Evolutionary conservation across 2,797 vertebrate species (phyloP).

Genomic region (Lates japonicus): DNA sequence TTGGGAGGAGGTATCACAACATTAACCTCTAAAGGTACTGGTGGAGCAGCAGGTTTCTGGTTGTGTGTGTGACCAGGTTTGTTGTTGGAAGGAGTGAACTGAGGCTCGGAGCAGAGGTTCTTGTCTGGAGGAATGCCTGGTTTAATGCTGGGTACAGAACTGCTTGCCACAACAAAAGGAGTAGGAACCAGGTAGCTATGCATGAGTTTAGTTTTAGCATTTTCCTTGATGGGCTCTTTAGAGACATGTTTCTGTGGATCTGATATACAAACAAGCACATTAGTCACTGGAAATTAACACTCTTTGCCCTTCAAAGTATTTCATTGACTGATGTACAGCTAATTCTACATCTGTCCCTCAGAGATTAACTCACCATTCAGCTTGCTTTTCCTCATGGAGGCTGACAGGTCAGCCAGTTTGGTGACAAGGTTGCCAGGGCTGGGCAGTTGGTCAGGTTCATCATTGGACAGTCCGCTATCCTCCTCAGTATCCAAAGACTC

Average conservation of each 20-base stretch:
- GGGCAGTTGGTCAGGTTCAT: conserved; percentile 79
- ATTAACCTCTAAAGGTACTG: conserved; percentile 67
- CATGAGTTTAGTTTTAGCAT: conserved; percentile 46
- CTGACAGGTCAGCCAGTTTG: conserved; percentile 79
- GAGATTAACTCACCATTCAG: conserved; percentile 72
- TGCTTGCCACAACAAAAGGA: conserved; percentile 77
- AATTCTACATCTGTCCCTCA: conserved; percentile 1
- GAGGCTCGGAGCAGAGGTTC: conserved; percentile 33
- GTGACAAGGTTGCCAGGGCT: conserved; percentile 61
- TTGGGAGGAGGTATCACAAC: conserved; percentile 62
- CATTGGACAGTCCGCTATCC: conserved; percentile 88
- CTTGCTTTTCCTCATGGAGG: conserved; percentile 71
- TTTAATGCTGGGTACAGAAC: conserved; percentile 40
- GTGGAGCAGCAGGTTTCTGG: conserved; percentile 25
- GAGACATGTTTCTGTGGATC: conserved; percentile 52
- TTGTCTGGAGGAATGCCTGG: conserved; percentile 17
- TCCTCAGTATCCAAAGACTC: conserved; percentile 92
- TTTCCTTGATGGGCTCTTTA: conserved; percentile 43
- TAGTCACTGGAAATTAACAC: conserved; percentile 1
- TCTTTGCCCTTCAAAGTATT: not conserved
- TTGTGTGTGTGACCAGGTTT: conserved; percentile 28
- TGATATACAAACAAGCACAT: conserved; percentile 49
- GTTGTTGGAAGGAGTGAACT: conserved; percentile 20
- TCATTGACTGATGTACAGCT: not conserved
- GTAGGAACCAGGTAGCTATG: conserved; percentile 81